phyloP scores from a whole-genome alignment of 2,888 invertebrate species.

The Nineta flava region DNA sequence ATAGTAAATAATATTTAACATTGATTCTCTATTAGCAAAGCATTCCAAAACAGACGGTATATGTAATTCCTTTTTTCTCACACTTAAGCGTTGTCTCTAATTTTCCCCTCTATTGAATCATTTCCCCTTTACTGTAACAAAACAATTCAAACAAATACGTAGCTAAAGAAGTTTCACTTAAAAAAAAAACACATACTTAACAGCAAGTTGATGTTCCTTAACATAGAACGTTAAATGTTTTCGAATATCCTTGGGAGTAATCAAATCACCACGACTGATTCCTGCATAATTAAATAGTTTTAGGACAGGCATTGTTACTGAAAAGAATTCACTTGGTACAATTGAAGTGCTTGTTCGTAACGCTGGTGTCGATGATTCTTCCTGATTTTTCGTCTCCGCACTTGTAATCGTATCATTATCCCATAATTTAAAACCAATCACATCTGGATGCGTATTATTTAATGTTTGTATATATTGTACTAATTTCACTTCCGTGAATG shows the following conservation, averaged over 20 bases:
- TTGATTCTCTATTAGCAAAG: too few species aligned
- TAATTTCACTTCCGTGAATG: slow-evolving; percentile 43
- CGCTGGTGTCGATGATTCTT: background rate
- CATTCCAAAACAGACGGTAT: too few species aligned
- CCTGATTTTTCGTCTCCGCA: background rate
- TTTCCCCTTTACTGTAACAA: too few species aligned
- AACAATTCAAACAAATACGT: too few species aligned
- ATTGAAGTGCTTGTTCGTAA: background rate
- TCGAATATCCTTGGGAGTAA: slow-evolving; percentile 46
- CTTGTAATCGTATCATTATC: background rate
- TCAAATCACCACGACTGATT: slow-evolving; percentile 35
- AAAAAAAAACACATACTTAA: slow-evolving; percentile 10
- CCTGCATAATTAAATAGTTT: slow-evolving; percentile 19
- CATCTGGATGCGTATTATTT: slow-evolving; percentile 39
- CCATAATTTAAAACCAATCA: slow-evolving; percentile 23
- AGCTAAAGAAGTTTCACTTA: too few species aligned
- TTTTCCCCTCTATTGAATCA: too few species aligned
- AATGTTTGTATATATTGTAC: slow-evolving; percentile 61
- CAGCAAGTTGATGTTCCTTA: slow-evolving; percentile 32
- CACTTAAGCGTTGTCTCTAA: too few species aligned
- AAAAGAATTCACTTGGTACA: background rate
- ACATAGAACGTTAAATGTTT: slow-evolving; percentile 56
- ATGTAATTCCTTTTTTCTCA: too few species aligned
- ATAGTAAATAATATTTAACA: too few species aligned
- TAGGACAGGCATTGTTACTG: background rate